Percentiles rank a stretch among this genome's conserved stretches.
Evolutionary conservation across 2,888 invertebrate species (phyloP).

Genomic region (Celastrina argiolus): DNA sequence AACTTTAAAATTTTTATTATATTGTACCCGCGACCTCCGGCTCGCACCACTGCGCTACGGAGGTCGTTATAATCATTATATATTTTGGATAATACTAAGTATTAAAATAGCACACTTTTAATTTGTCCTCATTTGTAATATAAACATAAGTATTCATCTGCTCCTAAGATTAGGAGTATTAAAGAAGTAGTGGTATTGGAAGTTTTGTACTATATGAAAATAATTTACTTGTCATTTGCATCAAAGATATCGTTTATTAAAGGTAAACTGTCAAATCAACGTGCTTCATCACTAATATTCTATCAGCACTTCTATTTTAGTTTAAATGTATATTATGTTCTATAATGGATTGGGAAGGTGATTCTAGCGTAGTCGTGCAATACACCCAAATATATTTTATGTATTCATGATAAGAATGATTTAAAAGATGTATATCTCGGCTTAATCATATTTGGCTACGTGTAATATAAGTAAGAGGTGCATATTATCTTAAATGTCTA

Average conservation of each 20-base stretch:
- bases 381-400: not conserved
- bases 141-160: not conserved
- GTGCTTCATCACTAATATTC: not conserved
- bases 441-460: not conserved
- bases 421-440: not conserved
- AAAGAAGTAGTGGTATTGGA: not conserved
- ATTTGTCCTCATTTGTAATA: not conserved
- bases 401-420: not conserved
- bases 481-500: not conserved
- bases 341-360: not conserved
- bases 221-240: not conserved
- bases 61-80: too few relatives aligned
- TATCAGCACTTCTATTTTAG: not conserved
- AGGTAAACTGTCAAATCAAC: not conserved
- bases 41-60: too few relatives aligned
- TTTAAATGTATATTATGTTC: conserved; percentile 1
- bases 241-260: not conserved
- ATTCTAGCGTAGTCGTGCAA: not conserved
- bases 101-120: not conserved
- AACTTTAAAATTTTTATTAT: too few relatives aligned
- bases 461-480: not conserved
- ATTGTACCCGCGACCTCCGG: too few relatives aligned
- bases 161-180: not conserved
- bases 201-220: not conserved
- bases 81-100: conserved; percentile 8